Evolutionary conservation across 2,888 invertebrate species (phyloP).

Genomic region (Cerceris ruficornis): DNA sequence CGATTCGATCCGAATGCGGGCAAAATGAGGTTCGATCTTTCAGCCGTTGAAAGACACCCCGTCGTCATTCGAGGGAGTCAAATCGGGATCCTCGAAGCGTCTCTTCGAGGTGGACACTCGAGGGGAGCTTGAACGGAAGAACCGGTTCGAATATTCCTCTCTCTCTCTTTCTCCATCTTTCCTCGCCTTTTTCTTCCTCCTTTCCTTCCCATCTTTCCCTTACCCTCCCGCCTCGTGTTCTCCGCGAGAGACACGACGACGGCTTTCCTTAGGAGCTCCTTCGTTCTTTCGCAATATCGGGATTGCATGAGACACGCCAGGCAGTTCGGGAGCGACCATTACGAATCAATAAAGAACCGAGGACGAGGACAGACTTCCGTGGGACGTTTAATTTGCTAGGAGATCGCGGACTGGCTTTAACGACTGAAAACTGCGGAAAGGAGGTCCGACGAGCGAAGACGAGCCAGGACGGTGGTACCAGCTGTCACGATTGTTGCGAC

Average conservation of each 20-base stretch:
- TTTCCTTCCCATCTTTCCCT: background rate
- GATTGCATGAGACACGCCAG: slow-evolving; percentile 70
- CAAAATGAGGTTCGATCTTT: slow-evolving; percentile 23
- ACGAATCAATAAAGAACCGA: slow-evolving; percentile 68
- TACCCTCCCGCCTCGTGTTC: background rate
- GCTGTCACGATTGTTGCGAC: slow-evolving; percentile 73
- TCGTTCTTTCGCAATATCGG: slow-evolving; percentile 64
- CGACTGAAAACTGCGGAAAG: slow-evolving; percentile 53
- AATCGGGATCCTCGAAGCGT: slow-evolving; percentile 25
- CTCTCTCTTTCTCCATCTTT: background rate
- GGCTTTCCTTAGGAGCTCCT: slow-evolving; percentile 2
- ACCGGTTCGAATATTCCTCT: slow-evolving; percentile 45
- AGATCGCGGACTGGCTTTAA: slow-evolving; percentile 63
- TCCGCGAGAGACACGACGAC: slow-evolving; percentile 7
- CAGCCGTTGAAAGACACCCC: slow-evolving; percentile 29
- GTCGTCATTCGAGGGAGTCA: slow-evolving; percentile 35
- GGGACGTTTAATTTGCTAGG: slow-evolving; percentile 76
- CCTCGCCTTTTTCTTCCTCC: background rate
- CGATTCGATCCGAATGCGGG: slow-evolving; percentile 15
- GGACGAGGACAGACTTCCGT: slow-evolving; percentile 64
- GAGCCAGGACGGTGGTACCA: slow-evolving; percentile 69
- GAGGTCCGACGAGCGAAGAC: slow-evolving; percentile 33
- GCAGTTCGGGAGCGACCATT: slow-evolving; percentile 58
- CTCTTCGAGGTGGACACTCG: slow-evolving; percentile 1
- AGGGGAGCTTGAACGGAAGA: slow-evolving; percentile 30